Evolutionary conservation across 2,797 vertebrate species (phyloP).

Genomic region (Alca torda): DNA sequence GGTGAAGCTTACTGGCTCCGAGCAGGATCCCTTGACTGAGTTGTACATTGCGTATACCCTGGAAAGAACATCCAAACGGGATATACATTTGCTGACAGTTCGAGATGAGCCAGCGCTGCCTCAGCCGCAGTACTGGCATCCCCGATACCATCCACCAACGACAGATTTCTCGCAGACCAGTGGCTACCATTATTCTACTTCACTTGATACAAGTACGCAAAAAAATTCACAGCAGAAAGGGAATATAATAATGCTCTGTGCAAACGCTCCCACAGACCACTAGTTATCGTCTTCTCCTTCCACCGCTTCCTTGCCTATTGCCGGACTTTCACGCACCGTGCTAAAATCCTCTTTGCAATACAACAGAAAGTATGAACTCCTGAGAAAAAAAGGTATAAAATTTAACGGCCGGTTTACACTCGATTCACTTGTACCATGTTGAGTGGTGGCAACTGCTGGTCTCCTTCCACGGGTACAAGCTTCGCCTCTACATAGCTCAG

Average conservation of each 20-base stretch:
- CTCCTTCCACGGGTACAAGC: background rate
- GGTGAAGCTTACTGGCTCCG: constrained; percentile 89
- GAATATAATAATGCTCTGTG: background rate
- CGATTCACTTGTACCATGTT: background rate
- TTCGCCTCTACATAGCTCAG: background rate
- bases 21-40: constrained; percentile 89
- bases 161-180: background rate
- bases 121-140: background rate
- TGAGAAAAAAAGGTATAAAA: background rate
- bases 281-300: background rate
- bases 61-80: background rate
- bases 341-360: background rate
- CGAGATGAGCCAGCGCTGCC: background rate
- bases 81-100: background rate
- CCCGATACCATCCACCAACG: fast-evolving
- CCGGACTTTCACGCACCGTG: background rate
- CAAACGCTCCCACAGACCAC: background rate
- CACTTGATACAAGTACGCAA: background rate
- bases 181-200: background rate
- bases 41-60: constrained; percentile 91
- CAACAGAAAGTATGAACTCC: background rate
- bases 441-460: background rate
- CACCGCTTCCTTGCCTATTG: background rate
- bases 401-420: background rate
- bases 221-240: background rate